Evolutionary conservation across 2,888 invertebrate genomes (phyloP).

Genomic region (Drosophila putrida): DNA sequence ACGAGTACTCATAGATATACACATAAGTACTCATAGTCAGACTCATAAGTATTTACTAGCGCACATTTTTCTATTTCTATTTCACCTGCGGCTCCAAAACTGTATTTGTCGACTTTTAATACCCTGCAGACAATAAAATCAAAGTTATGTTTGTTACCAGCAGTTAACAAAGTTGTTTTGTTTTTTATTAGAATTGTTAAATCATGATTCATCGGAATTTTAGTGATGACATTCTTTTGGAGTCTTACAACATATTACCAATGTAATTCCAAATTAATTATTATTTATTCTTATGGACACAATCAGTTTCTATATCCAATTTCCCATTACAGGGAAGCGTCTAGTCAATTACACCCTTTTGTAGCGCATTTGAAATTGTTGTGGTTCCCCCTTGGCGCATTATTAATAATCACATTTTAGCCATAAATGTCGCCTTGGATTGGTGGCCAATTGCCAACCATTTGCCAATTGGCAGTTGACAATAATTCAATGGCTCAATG

Average conservation of each 20-base stretch:
- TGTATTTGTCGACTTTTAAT: slow-evolving; percentile 19
- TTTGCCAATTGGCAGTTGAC: slow-evolving; percentile 77
- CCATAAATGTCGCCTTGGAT: slow-evolving; percentile 78
- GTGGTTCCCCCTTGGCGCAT: slow-evolving; percentile 33
- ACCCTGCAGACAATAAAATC: slow-evolving; percentile 26
- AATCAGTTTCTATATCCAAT: too few species aligned
- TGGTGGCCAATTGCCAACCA: slow-evolving; percentile 76
- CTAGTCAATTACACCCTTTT: slow-evolving; percentile 1
- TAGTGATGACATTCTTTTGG: too few species aligned
- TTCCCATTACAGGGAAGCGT: slow-evolving; percentile 11
- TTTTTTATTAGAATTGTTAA: not conserved
- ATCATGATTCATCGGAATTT: not conserved
- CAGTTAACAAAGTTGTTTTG: not conserved
- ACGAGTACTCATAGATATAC: slow-evolving; percentile 13
- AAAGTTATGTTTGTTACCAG: not conserved
- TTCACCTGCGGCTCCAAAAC: slow-evolving; percentile 64
- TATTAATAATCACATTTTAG: slow-evolving; percentile 67
- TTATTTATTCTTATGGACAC: too few species aligned
- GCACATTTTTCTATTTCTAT: slow-evolving; percentile 55
- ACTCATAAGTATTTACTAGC: slow-evolving; percentile 7
- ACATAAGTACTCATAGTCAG: slow-evolving; percentile 16
- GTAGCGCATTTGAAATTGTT: not conserved
- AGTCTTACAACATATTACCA: too few species aligned
- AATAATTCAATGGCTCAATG: slow-evolving; percentile 73
- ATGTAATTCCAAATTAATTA: too few species aligned